These are phyloP conservation scores for Nysson spinosus DNA, from an alignment of 2,888 invertebrate species.

Conservation along the genomic window DNA sequence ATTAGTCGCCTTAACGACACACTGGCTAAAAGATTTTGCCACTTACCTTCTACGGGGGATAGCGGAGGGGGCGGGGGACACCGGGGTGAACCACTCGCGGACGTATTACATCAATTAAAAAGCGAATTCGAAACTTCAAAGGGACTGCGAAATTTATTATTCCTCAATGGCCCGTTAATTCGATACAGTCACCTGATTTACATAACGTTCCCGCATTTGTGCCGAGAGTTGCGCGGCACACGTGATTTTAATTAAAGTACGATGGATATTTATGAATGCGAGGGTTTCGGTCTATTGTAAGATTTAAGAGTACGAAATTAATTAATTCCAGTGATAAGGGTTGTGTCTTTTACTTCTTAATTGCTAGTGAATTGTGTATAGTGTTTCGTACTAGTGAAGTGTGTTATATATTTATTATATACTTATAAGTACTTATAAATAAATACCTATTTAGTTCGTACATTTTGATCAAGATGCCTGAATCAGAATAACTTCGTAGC, in stretches of 20 bases:
- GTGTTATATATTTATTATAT: no score
- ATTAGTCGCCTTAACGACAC: slow-evolving; percentile 43
- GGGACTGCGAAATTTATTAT: slow-evolving; percentile 43
- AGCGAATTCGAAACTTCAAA: slow-evolving; percentile 34
- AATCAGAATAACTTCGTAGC: no score
- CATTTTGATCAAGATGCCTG: no score
- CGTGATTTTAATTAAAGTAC: slow-evolving; percentile 53
- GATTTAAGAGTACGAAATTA: slow-evolving; percentile 6
- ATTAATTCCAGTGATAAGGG: no score
- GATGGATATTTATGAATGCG: slow-evolving; percentile 27
- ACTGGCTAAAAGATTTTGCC: slow-evolving; percentile 44
- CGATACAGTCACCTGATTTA: slow-evolving; percentile 37
- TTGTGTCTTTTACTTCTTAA: no score
- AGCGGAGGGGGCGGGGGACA: no score
- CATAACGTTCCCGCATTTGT: slow-evolving; percentile 26
- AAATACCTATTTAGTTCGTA: no score
- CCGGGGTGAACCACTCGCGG: slow-evolving; percentile 21
- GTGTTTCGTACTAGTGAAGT: no score
- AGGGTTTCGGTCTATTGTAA: slow-evolving; percentile 18
- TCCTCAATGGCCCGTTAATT: slow-evolving; percentile 35
- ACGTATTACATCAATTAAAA: slow-evolving; percentile 48
- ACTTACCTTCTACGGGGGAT: no score
- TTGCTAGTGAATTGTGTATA: no score
- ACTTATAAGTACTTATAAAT: no score
- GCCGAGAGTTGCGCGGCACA: no score